Base-by-base conservation (phyloP, 2,797 vertebrate genomes). In the Neostethus bicornis region DNA sequence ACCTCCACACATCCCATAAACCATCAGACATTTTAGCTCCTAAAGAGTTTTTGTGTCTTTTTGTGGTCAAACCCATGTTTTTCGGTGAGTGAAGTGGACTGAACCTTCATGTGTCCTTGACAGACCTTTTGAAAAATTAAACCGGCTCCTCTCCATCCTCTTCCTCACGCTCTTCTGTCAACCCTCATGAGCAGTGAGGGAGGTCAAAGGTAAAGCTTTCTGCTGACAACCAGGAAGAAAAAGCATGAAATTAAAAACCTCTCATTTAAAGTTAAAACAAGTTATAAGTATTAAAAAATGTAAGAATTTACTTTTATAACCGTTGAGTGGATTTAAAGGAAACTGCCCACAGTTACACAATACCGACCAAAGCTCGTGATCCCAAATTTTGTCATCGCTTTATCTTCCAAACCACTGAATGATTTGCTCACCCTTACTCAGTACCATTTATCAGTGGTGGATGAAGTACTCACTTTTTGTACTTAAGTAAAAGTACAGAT, bases 101-200 rank as follows among this genome's bases (percentile, higher is more conserved):
- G 20, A 49, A 47, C 71, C 47, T 23, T 51, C 65, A 43, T 47
- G 53, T 84, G 79, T 80, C 81, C 78, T 89, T 89, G 78, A 85
- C 77, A 75, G 85, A 72, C 61, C 81, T 84, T 50, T 68, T 89
- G 75, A 85, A 88, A 88, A 85, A 85, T 89, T 81, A 56, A 87
- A 79, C 39, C 6, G 9, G 26, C 8, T 28, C 48, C 28, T 0
- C 21, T 16, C 24, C 17, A 5, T 10, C 37, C 44, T 69, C 59
- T 32, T 32, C 26, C 58, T 8, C 12, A 25, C 3, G 43, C 55
- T 31, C 49, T 55, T 53, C 56, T 48, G 50, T 66, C 67, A 60
- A 28, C 24, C 52, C 70, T 74, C 71, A 35, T 43, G 60, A 73
- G 47, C 54, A 44, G 57, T 21, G 32, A 20, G 10, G 55, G 19